Percentiles rank a stretch among this genome's conserved stretches.
Conservation (phyloP, 2,113 vertebrate species). For the Plotosus lineatus region DNA sequence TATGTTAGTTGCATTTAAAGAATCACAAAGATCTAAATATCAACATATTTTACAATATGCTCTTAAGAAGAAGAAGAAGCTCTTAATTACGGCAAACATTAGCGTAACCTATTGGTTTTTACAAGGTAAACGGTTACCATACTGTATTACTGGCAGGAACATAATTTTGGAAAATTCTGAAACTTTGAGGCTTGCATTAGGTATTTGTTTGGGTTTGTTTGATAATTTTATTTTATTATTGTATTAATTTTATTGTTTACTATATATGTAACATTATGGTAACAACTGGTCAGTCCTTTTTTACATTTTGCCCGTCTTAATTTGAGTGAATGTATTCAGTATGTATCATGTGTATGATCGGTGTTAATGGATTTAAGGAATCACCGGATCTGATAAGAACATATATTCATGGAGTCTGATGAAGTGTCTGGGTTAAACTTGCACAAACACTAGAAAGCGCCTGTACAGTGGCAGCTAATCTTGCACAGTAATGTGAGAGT, state of each 20-base stretch:
- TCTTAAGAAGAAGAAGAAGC: no score
- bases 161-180: no score
- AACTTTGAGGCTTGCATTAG: background rate
- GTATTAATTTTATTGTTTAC: no score
- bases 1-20: no score
- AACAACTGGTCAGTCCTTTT: background rate
- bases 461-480: background rate
- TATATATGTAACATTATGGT: background rate
- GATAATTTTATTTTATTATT: background rate
- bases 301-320: background rate
- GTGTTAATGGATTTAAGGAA: background rate
- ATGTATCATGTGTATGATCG: background rate
- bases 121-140: no score
- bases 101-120: no score
- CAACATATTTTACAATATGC: no score
- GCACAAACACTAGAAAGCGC: background rate
- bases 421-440: background rate
- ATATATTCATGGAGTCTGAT: background rate
- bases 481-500: background rate
- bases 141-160: no score
- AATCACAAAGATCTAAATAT: no score
- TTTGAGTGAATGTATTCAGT: background rate
- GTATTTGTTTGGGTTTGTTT: background rate
- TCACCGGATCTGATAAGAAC: slow-evolving; percentile 2
- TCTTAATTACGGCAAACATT: no score